These are phyloP conservation scores for Mesorhabditis sp. DNA, from an alignment of 2,888 invertebrate species.

Conservation along the genomic window DNA sequence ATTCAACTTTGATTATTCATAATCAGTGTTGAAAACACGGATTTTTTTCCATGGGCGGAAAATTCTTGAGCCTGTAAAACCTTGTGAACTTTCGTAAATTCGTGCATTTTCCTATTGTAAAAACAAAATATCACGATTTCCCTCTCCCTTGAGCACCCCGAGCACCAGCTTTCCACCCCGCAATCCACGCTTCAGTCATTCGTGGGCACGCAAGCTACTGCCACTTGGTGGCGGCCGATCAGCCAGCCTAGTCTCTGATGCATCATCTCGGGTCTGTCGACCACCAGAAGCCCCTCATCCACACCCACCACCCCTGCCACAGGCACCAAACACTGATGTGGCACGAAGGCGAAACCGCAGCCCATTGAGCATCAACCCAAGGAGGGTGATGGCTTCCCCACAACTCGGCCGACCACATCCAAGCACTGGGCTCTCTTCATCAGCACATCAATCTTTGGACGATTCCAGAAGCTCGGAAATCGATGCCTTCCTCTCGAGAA, in stretches of 20 bases:
- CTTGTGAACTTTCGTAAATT: too few relatives aligned
- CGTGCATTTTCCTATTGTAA: too few relatives aligned
- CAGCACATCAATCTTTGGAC: background rate
- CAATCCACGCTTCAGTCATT: slow-evolving; percentile 9
- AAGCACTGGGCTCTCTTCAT: background rate
- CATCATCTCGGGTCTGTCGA: background rate
- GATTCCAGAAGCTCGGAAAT: slow-evolving; percentile 1
- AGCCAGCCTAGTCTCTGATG: background rate
- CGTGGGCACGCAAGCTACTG: slow-evolving; percentile 18
- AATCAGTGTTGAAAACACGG: too few relatives aligned
- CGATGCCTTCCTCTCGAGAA: background rate
- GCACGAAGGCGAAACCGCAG: background rate
- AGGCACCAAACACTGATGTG: background rate
- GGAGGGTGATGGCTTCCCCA: background rate
- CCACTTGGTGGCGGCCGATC: slow-evolving; percentile 4
- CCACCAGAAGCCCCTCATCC: background rate
- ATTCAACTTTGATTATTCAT: background rate
- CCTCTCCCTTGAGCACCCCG: background rate
- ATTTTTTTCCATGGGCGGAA: too few relatives aligned
- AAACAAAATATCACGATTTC: background rate
- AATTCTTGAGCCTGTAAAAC: too few relatives aligned
- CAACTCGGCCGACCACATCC: background rate
- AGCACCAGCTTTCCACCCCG: slow-evolving; percentile 1
- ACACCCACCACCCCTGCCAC: background rate
- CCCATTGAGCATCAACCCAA: background rate